phyloP scores from a whole-genome alignment of 2,113 vertebrate genomes.

The Chrysemys picta region DNA sequence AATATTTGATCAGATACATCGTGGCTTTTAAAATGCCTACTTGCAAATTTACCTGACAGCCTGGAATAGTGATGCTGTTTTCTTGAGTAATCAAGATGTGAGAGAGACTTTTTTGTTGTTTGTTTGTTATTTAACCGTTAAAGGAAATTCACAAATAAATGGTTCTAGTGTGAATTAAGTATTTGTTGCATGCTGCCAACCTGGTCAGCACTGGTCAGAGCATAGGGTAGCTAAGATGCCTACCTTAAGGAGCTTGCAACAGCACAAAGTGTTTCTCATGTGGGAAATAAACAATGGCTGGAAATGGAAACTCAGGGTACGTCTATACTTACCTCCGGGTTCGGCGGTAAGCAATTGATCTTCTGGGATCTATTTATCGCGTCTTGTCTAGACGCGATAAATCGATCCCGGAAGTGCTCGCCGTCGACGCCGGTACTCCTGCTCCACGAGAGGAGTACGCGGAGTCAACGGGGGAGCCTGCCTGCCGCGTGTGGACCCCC shows the following conservation, averaged over 20 bases:
- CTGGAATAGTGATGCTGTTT: background rate
- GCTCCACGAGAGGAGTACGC: no score
- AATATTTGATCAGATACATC: slow-evolving; percentile 49
- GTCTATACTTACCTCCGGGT: no score
- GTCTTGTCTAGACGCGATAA: no score
- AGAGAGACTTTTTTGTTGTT: background rate
- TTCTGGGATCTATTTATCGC: no score
- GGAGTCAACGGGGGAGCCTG: no score
- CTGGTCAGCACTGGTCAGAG: background rate
- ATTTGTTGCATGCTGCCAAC: background rate
- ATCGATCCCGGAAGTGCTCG: no score
- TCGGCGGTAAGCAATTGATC: no score
- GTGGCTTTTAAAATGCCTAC: slow-evolving; percentile 52
- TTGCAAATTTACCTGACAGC: background rate
- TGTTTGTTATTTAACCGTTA: slow-evolving; percentile 26
- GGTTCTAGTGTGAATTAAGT: background rate
- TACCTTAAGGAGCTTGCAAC: background rate
- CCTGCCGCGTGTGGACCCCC: no score
- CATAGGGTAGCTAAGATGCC: fast-evolving
- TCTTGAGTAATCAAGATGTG: slow-evolving; percentile 12
- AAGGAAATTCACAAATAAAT: slow-evolving; percentile 11
- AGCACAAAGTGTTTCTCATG: background rate
- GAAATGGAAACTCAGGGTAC: no score
- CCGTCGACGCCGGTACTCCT: no score
- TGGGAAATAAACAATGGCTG: background rate